Base-by-base conservation (phyloP, 2,888 invertebrate genomes). In the Seladonia tumulorum region DNA sequence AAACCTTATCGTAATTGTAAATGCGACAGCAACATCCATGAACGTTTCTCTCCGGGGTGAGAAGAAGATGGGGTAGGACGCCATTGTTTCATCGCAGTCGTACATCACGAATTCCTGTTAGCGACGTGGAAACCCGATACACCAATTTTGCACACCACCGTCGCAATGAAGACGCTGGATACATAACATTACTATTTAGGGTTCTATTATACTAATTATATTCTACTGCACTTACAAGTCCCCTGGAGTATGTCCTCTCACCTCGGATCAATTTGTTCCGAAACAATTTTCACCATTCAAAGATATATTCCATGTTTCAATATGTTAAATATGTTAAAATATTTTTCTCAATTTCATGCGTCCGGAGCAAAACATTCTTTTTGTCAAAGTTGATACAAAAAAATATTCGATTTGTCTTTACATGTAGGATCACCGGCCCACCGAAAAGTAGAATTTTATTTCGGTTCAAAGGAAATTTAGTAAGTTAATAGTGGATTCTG, bases 1-100 rank as follows among this genome's bases (percentile, higher is more conserved):
- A 68, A 81, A 71, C 80, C 86, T 88, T 83, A 85, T 87, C 87
- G 81, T 87, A 86, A 86, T 88, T 88, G 83, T 83, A 87, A 78
- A 86, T 82, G 82, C 85, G 76, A 35, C 63, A 76, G 49, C 70
- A 77, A 83, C 79, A 78, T 80, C 75, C 70, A 79, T 81, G 63
- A 82, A 76, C 70, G 73, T 45, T 80, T 76, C 78, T 63, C 72
- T n/a, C 74, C 35, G 60, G 79, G 45, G 68, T 39, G 76, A 82
- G 79, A 71, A 53, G 68, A 83, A 57, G 71, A 77, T 66, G 53
- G 73, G 39, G 66, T 47, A 57, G 68, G 29, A 12, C 25, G 35
- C 57, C 57, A 39, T 74, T 79, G 75, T 76, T 75, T 72, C 57
- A 77, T 79, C 73, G 60, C 74, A 45, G 42, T 75, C 49, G 60